A percentile compares a stretch with the other conserved stretches of the same genome.
These are phyloP conservation scores for Philaethria dido DNA, from an alignment of 2,888 invertebrate species.

Conservation along the genomic window DNA sequence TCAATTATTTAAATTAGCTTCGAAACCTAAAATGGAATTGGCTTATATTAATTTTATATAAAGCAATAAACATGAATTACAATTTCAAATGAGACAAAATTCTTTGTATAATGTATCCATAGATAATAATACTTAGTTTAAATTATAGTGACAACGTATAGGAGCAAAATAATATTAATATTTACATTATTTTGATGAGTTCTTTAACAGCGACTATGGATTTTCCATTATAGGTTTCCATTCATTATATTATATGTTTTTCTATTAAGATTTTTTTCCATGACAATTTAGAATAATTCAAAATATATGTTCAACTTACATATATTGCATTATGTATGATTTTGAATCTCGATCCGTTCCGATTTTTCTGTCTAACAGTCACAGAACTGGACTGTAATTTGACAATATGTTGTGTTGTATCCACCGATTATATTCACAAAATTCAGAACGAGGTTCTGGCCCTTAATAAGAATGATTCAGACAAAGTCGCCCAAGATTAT, in stretches of 20 bases:
- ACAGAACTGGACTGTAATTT: conserved; percentile 32
- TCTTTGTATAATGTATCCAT: conserved; percentile 64
- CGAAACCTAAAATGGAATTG: conserved; percentile 39
- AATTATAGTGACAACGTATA: conserved; percentile 69
- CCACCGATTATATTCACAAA: conserved; percentile 79
- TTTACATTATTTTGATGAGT: conserved; percentile 77
- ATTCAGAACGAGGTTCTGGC: conserved; percentile 76
- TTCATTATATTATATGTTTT: conserved; percentile 68
- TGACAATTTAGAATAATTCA: conserved; percentile 66
- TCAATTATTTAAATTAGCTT: conserved; percentile 33
- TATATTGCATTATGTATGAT: conserved; percentile 52
- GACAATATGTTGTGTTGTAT: conserved; percentile 57
- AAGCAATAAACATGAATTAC: conserved; percentile 64
- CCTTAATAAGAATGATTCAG: conserved; percentile 59
- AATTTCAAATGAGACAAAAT: conserved; percentile 63
- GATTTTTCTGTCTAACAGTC: conserved; percentile 36
- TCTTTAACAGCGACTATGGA: conserved; percentile 67
- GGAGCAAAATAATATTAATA: conserved; percentile 70
- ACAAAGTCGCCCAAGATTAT: conserved; percentile 60
- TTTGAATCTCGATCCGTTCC: conserved; percentile 39
- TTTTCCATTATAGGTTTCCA: conserved; percentile 66
- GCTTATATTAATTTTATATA: conserved; percentile 48
- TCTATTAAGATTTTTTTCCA: conserved; percentile 79
- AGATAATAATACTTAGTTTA: conserved; percentile 70
- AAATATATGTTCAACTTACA: conserved; percentile 74